phyloP scores from a whole-genome alignment of 2,888 invertebrate species.

The Falcaria lacertinaria region DNA sequence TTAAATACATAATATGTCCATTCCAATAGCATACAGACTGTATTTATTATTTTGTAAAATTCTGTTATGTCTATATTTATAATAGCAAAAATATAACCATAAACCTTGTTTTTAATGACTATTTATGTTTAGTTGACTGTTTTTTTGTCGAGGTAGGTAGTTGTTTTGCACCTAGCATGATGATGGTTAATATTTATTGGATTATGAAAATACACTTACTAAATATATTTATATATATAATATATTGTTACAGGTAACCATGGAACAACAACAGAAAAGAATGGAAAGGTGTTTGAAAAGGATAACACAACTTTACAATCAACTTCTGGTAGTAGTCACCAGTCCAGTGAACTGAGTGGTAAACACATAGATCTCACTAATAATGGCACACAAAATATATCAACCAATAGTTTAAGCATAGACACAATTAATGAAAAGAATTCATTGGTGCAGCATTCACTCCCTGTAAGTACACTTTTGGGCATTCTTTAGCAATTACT shows the following conservation, averaged over 20 bases:
- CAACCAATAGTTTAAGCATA: conserved; percentile 3
- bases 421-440: conserved; percentile 8
- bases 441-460: conserved; percentile 11
- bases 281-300: conserved; percentile 29
- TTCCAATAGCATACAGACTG: too few species aligned
- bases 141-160: too few species aligned
- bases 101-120: too few species aligned
- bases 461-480: conserved; percentile 23
- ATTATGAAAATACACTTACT: too few species aligned
- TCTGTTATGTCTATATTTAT: too few species aligned
- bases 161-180: too few species aligned
- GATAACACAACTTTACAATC: conserved; percentile 16
- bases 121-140: too few species aligned
- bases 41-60: too few species aligned
- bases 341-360: conserved; percentile 9
- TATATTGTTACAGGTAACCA: conserved; percentile 35
- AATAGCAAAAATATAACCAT: too few species aligned
- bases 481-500: background rate
- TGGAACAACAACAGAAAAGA: conserved; percentile 30
- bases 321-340: conserved; percentile 11
- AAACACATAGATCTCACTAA: conserved; percentile 10
- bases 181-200: too few species aligned
- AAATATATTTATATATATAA: background rate
- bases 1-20: too few species aligned
- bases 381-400: conserved; percentile 12